Conservation (phyloP, 2,888 invertebrate species). For the Athripsodes cinereus region DNA sequence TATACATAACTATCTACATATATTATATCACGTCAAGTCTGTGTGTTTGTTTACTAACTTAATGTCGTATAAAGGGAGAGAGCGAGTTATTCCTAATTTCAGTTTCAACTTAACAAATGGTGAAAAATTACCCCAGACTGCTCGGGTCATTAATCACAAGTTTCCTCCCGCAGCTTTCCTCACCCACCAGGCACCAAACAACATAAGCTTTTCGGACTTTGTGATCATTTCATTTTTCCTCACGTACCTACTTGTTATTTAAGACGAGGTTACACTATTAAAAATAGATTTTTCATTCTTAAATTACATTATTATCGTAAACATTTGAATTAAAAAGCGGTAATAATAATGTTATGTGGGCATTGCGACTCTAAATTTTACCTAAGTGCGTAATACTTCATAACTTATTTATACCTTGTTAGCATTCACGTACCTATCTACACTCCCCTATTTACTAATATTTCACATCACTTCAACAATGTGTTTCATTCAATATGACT, state of each 20-base stretch:
- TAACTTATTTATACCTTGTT: too few relatives aligned
- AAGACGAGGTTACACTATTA: too few relatives aligned
- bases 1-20: too few relatives aligned
- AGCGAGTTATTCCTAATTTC: constrained; percentile 9
- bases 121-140: constrained; percentile 15
- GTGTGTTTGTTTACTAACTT: constrained; percentile 8
- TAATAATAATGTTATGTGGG: too few relatives aligned
- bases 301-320: neutral
- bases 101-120: constrained; percentile 13
- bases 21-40: neutral
- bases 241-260: neutral
- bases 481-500: too few relatives aligned
- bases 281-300: too few relatives aligned
- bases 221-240: constrained; percentile 1
- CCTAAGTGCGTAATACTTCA: too few relatives aligned
- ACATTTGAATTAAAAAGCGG: constrained; percentile 5
- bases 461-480: too few relatives aligned
- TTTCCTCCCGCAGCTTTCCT: neutral
- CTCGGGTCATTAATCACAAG: constrained; percentile 12
- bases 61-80: neutral
- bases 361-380: too few relatives aligned
- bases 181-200: neutral
- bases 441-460: too few relatives aligned
- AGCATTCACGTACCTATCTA: too few relatives aligned
- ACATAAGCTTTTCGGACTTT: neutral